Base-by-base conservation (phyloP, 2,888 invertebrate species). In the Bombyx huttoni region DNA sequence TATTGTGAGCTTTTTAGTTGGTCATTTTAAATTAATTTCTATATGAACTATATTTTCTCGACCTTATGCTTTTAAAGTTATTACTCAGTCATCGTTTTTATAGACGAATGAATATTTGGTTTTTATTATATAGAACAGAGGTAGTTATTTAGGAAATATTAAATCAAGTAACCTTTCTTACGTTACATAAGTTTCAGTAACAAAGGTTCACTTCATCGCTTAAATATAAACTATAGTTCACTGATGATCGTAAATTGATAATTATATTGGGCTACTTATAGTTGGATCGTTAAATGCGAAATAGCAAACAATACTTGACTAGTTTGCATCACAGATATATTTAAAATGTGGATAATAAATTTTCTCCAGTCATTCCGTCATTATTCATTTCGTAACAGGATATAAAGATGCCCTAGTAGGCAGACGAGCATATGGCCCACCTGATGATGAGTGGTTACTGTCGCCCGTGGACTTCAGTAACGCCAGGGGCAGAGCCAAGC, bases 301-400 rank as follows among this genome's bases (percentile, higher is more conserved):
- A 72, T 68, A 68, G 40, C 68, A 74, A 75, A 78, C 67, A 70
- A 67, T 67, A 63, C 64, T 75, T 67, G 62, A 65, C 58, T 61
- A 58, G 57, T 75, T 24, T 76, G 67, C 71, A 51, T 63, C 67
- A 74, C 60, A 63, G 55, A 57, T 49, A 66, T 68, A 70, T 70
- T 69, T 67, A 66, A 67, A 64, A 63, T 70, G 59, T 56, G 24
- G 3, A 24, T 24, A 65, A 55, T 61, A 61, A 61, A 62, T 64
- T 61, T 56, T 65, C 56, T 57, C 63, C 56, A 65, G 52, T 50
- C 55, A 57, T 40, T 40, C 40, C 40, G 60, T 59, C 58, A 62
- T 64, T 64, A 64, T 52, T 56, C 40, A 10, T 40, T 7, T 40
- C 40, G 40, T 5, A 40, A 40, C 40, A 24, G 24, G 5, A 24